Conservation (phyloP, 2,797 vertebrate species). For the Falco naumanni region DNA sequence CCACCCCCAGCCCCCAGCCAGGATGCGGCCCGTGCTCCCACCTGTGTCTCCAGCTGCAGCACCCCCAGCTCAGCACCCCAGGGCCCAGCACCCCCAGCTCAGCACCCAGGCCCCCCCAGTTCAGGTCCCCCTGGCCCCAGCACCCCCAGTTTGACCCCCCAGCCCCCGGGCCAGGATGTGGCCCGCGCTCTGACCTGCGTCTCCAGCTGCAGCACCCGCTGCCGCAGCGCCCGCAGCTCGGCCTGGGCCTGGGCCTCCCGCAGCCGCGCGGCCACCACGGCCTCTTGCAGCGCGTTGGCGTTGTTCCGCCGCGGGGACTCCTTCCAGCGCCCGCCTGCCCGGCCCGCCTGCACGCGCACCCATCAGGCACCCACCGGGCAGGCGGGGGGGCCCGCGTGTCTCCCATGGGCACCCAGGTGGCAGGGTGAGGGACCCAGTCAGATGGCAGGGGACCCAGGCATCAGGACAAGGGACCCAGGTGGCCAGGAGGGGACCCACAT, state of each 20-base stretch:
- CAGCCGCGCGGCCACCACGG: conserved; percentile 89
- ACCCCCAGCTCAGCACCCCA: conserved; percentile 58
- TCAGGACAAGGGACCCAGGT: not conserved
- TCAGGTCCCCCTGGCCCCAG: no score
- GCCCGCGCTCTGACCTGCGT: conserved; percentile 83
- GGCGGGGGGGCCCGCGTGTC: not conserved
- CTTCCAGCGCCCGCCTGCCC: conserved; percentile 89
- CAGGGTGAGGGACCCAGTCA: not conserved
- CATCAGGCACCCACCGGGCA: not conserved
- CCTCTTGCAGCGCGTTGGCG: conserved; percentile 91
- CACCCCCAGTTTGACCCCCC: no score
- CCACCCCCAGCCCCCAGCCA: not conserved
- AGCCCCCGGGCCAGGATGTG: not conserved
- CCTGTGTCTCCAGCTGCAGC: conserved; percentile 92
- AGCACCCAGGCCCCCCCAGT: not conserved
- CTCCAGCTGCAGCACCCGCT: conserved; percentile 89
- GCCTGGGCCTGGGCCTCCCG: conserved; percentile 92
- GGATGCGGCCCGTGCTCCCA: conserved; percentile 5
- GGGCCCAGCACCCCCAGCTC: not conserved
- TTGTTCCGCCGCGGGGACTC: conserved; percentile 92
- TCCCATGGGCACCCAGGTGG: no score
- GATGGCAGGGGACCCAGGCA: not conserved
- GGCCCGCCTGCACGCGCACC: conserved; percentile 82
- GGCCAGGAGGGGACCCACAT: no score
- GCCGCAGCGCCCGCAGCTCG: conserved; percentile 88